Evolutionary conservation across 2,797 vertebrate species (phyloP).

Genomic region (Podarcis lilfordi): DNA sequence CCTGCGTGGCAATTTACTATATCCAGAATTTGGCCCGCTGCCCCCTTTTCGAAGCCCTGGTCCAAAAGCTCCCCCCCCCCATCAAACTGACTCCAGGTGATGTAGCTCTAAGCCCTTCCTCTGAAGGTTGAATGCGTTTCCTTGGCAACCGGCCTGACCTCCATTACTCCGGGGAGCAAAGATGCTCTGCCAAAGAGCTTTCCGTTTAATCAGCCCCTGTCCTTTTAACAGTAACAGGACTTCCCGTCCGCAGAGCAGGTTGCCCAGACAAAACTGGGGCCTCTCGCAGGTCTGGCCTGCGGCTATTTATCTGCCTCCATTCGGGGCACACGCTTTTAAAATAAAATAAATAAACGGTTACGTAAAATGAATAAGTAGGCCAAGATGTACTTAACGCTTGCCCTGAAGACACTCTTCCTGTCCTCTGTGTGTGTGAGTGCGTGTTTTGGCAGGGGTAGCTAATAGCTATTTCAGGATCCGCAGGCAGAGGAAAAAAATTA

Average conservation of each 20-base stretch:
- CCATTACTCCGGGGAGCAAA: constrained; percentile 64
- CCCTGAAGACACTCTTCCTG: neutral
- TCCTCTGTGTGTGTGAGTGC: no score
- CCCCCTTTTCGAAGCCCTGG: constrained; percentile 59
- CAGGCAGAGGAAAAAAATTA: neutral
- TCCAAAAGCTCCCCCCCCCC: constrained; percentile 67
- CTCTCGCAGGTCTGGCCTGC: neutral
- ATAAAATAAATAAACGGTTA: neutral
- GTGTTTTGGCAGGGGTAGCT: neutral
- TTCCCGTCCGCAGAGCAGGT: constrained; percentile 45
- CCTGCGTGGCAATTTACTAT: constrained; percentile 66
- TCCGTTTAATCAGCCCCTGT: constrained; percentile 63
- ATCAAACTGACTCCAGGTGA: constrained; percentile 72
- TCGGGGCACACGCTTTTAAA: neutral
- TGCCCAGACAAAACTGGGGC: constrained; percentile 9
- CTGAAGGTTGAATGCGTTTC: constrained; percentile 69
- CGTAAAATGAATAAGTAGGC: neutral
- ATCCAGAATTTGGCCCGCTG: constrained; percentile 60
- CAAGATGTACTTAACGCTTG: neutral
- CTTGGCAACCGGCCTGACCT: constrained; percentile 73
- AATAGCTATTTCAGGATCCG: neutral
- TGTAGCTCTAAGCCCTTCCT: constrained; percentile 65
- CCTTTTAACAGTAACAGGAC: constrained; percentile 49
- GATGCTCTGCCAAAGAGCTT: constrained; percentile 63
- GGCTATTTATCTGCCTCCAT: constrained; percentile 14